phyloP scores from a whole-genome alignment of 1,140 invertebrate species.

The Hyles vespertilio region DNA sequence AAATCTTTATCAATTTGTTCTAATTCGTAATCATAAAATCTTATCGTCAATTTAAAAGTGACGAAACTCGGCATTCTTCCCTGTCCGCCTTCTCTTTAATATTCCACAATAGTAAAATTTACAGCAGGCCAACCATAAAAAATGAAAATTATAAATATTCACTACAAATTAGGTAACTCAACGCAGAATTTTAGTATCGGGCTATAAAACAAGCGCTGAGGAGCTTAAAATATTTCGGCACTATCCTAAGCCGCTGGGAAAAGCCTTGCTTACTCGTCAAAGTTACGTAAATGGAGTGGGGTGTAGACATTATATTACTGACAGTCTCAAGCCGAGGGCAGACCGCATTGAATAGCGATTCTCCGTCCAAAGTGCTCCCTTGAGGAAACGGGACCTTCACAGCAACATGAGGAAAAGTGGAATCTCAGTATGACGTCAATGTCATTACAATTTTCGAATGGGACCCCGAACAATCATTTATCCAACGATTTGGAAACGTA shows the following conservation, averaged over 20 bases:
- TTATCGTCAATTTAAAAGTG: too few relatives aligned
- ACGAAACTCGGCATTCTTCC: too few relatives aligned
- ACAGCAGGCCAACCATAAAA: too few relatives aligned
- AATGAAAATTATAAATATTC: too few relatives aligned
- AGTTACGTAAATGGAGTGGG: constrained; percentile 8
- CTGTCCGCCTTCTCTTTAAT: too few relatives aligned
- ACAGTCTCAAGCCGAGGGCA: constrained; percentile 23
- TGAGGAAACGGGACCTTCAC: constrained; percentile 27
- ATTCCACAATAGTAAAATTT: too few relatives aligned
- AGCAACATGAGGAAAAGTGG: constrained; percentile 18
- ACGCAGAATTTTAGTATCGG: neutral
- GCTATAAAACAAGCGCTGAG: neutral
- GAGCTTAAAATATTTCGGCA: too few relatives aligned
- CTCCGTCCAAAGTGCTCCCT: constrained; percentile 33
- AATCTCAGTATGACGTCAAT: constrained; percentile 22
- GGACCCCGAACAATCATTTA: neutral
- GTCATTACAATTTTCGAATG: constrained; percentile 24
- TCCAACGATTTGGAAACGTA: too few relatives aligned
- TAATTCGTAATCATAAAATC: too few relatives aligned
- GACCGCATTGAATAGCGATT: constrained; percentile 45
- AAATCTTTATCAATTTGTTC: too few relatives aligned
- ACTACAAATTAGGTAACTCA: too few relatives aligned
- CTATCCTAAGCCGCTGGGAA: neutral
- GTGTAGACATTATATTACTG: constrained; percentile 34
- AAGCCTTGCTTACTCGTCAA: constrained; percentile 8